phyloP scores from a whole-genome alignment of 2,797 vertebrate genomes.

The Amniataba percoides region DNA sequence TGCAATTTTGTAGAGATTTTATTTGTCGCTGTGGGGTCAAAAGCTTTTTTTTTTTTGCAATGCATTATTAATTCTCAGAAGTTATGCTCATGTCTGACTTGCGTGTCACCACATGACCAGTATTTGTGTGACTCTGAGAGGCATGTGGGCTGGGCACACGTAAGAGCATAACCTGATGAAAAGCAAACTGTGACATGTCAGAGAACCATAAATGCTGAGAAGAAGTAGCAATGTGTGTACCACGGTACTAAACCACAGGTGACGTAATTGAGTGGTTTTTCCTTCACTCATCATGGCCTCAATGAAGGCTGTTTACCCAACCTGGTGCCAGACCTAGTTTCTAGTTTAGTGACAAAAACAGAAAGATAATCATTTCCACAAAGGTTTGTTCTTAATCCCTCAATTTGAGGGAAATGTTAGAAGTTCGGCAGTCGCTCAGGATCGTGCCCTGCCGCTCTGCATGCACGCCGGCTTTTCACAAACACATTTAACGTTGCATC shows the following conservation, averaged over 20 bases:
- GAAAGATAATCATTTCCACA: not conserved
- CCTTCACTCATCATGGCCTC: not conserved
- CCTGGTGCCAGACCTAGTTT: not conserved
- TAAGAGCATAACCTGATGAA: not conserved
- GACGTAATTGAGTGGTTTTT: constrained; percentile 15
- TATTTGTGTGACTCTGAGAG: no score
- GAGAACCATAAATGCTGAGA: not conserved
- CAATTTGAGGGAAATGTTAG: no score
- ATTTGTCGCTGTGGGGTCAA: no score
- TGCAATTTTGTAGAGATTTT: no score
- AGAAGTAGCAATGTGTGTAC: not conserved
- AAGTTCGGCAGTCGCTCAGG: no score
- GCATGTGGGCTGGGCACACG: not conserved
- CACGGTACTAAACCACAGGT: not conserved
- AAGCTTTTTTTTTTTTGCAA: no score
- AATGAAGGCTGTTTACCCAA: not conserved
- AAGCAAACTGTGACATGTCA: not conserved
- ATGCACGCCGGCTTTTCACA: not conserved
- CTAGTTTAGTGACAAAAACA: not conserved
- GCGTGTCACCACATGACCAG: no score
- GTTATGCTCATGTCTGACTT: no score
- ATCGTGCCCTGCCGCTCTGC: no score
- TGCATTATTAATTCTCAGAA: no score
- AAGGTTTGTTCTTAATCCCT: not conserved
- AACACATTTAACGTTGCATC: not conserved